Evolutionary conservation across 1,140 invertebrate genomes (phyloP).

Genomic region (Anoplolepis gracilipes): DNA sequence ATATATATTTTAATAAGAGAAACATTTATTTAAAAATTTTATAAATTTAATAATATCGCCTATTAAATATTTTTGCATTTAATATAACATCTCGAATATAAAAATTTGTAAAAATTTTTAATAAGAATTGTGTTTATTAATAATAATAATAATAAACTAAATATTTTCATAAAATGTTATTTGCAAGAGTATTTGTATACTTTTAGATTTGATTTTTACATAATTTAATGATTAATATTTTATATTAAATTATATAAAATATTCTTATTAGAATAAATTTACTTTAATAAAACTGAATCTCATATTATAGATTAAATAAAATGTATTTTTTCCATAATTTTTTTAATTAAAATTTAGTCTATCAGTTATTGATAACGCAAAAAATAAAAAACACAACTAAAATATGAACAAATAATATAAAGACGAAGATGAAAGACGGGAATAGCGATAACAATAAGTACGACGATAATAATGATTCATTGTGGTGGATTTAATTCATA

Average conservation of each 20-base stretch:
- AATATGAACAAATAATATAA: conserved; percentile 23
- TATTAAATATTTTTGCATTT: background rate
- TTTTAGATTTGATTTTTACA: background rate
- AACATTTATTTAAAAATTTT: background rate
- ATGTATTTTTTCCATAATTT: background rate
- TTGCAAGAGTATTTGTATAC: background rate
- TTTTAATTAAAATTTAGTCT: background rate
- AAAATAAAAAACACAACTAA: background rate
- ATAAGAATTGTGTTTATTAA: background rate
- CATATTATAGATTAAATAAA: background rate
- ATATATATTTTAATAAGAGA: background rate
- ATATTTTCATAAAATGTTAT: background rate
- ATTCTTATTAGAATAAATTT: conserved; percentile 1
- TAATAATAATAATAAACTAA: conserved; percentile 4
- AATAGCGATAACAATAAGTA: conserved; percentile 60
- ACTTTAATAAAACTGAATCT: background rate
- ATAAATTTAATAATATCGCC: background rate
- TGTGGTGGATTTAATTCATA: conserved; percentile 69
- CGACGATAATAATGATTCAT: conserved; percentile 70
- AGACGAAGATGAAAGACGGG: conserved; percentile 1
- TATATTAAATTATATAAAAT: background rate
- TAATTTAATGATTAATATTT: background rate
- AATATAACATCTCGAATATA: background rate
- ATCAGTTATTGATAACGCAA: background rate
- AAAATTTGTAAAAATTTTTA: background rate